Evolutionary conservation across 2,888 invertebrate species (phyloP).

Genomic region (Ashinkailepas kermadecensis): DNA sequence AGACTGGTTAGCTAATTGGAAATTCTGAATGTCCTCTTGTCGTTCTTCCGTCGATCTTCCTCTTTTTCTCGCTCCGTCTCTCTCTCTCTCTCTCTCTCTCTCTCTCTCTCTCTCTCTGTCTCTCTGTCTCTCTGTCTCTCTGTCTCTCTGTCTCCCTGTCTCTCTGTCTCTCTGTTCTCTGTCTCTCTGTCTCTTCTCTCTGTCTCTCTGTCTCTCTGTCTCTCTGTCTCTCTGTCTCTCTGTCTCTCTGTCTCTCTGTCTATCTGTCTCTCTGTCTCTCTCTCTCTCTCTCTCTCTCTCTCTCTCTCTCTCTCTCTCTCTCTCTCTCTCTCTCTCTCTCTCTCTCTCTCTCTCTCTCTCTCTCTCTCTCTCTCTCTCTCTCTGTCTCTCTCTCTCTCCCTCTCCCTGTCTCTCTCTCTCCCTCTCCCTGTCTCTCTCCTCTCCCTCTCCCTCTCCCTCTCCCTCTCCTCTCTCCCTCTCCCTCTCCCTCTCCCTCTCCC

Average conservation of each 20-base stretch:
- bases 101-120: not conserved
- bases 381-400: not conserved
- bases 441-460: not conserved
- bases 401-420: not conserved
- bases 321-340: conserved; percentile 20
- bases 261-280: conserved; percentile 20
- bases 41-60: not conserved
- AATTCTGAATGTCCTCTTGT: not conserved
- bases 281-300: conserved; percentile 16
- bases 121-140: not conserved
- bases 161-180: conserved; percentile 9
- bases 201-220: conserved; percentile 5
- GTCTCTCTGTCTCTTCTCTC: too few relatives aligned
- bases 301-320: not conserved
- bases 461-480: not conserved
- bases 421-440: not conserved
- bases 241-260: not conserved
- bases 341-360: conserved; percentile 15
- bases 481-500: not conserved
- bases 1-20: too few relatives aligned
- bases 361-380: not conserved
- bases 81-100: conserved; percentile 22
- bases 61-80: not conserved
- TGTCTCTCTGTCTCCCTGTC: conserved; percentile 17
- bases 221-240: not conserved